These are phyloP conservation scores for Sialis lutaria DNA, from an alignment of 2,888 invertebrate species.

Conservation along the genomic window DNA sequence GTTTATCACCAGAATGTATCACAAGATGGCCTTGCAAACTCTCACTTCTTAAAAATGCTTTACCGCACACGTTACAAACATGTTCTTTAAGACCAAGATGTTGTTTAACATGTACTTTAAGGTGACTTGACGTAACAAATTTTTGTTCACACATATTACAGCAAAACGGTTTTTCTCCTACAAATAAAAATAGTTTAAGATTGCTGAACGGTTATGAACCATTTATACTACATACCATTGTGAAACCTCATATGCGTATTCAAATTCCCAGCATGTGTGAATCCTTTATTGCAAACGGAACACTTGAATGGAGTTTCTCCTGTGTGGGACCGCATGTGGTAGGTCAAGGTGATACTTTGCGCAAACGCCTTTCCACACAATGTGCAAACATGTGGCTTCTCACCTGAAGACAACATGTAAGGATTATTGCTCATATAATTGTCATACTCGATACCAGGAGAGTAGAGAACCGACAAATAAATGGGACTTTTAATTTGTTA, in stretches of 20 bases:
- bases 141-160: conserved; percentile 16
- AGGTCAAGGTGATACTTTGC: conserved; percentile 15
- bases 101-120: conserved; percentile 17
- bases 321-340: conserved; percentile 16
- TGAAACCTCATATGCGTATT: conserved; percentile 15
- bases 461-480: too few species aligned
- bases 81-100: conserved; percentile 18
- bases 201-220: background rate
- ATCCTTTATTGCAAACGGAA: conserved; percentile 12
- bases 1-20: conserved; percentile 39
- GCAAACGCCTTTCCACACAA: conserved; percentile 17
- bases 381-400: conserved; percentile 15
- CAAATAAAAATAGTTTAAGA: background rate
- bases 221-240: background rate
- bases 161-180: conserved; percentile 14
- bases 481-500: too few species aligned
- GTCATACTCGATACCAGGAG: too few species aligned
- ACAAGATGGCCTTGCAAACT: conserved; percentile 32
- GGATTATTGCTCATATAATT: background rate
- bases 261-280: conserved; percentile 17
- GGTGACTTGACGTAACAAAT: conserved; percentile 19
- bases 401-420: conserved; percentile 8
- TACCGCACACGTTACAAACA: conserved; percentile 32
- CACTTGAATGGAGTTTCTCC: conserved; percentile 7
- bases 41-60: conserved; percentile 31